These are phyloP conservation scores for Sula dactylatra DNA, from an alignment of 2,113 vertebrate genomes.

Conservation along the genomic window DNA sequence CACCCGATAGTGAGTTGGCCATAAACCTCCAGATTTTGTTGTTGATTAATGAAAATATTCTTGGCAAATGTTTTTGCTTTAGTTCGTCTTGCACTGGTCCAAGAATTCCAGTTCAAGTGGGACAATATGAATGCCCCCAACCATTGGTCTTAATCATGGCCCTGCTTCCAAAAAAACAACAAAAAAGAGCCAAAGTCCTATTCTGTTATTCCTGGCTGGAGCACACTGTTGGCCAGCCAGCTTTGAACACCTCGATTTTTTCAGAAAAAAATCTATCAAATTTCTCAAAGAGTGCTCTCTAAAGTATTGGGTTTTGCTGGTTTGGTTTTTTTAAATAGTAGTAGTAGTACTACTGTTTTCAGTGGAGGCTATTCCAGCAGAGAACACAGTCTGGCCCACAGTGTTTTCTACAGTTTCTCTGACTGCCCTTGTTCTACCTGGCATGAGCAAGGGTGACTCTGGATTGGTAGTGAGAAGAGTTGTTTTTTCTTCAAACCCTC, in stretches of 20 bases:
- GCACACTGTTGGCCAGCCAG: neutral
- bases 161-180: neutral
- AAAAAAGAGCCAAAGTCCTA: neutral
- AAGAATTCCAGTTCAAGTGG: conserved; percentile 57
- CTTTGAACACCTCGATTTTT: neutral
- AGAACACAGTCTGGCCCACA: neutral
- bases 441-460: neutral
- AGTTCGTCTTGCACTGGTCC: conserved; percentile 19
- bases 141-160: conserved; percentile 28
- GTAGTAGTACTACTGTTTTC: neutral
- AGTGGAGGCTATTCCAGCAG: neutral
- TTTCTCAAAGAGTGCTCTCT: neutral
- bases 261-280: neutral
- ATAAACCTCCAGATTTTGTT: conserved; percentile 10
- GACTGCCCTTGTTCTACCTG: neutral
- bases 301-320: neutral
- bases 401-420: neutral
- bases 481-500: neutral
- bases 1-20: neutral
- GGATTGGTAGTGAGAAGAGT: neutral
- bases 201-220: neutral
- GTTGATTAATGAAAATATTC: conserved; percentile 4
- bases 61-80: conserved; percentile 47
- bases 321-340: neutral
- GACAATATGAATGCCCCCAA: conserved; percentile 4